Evolutionary conservation across 2,113 vertebrate genomes (phyloP).

Genomic region (Trematomus loennbergii): DNA sequence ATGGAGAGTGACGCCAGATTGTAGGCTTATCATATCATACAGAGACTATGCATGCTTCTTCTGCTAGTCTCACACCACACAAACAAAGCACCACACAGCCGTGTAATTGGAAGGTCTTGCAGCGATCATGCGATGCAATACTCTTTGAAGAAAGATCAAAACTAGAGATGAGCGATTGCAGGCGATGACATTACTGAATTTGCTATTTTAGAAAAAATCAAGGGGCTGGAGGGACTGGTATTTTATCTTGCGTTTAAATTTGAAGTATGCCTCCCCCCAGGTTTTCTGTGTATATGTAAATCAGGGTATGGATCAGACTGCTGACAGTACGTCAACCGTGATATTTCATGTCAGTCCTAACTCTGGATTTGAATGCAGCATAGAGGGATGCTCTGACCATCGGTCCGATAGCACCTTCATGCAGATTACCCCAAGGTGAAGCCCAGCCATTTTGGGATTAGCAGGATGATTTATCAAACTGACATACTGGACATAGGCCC

Average conservation of each 20-base stretch:
- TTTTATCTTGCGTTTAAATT: conserved; percentile 20
- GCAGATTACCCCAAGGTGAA: conserved; percentile 5
- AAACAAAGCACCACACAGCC: conserved; percentile 14
- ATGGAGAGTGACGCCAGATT: conserved; percentile 26
- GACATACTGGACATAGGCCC: neutral
- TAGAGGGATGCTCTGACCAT: neutral
- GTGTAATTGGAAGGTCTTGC: conserved; percentile 31
- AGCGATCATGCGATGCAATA: conserved; percentile 1
- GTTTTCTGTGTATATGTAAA: neutral
- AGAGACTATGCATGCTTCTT: neutral
- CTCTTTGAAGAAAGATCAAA: conserved; percentile 27
- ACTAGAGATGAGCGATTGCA: conserved; percentile 3
- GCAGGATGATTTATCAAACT: neutral
- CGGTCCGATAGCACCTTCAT: neutral
- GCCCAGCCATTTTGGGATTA: neutral
- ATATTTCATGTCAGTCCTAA: neutral
- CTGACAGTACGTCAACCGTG: conserved; percentile 4
- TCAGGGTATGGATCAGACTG: conserved; percentile 5
- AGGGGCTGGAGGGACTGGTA: neutral
- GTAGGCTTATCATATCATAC: conserved; percentile 11
- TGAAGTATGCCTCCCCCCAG: neutral
- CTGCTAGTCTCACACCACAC: conserved; percentile 1
- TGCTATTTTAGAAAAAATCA: conserved; percentile 53
- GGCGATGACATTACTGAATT: conserved; percentile 7
- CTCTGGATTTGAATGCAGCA: neutral